Evolutionary conservation across 2,113 vertebrate genomes (phyloP), one percentile per base, ranked within the genome.

Genomic region (Raja brachyura): DNA sequence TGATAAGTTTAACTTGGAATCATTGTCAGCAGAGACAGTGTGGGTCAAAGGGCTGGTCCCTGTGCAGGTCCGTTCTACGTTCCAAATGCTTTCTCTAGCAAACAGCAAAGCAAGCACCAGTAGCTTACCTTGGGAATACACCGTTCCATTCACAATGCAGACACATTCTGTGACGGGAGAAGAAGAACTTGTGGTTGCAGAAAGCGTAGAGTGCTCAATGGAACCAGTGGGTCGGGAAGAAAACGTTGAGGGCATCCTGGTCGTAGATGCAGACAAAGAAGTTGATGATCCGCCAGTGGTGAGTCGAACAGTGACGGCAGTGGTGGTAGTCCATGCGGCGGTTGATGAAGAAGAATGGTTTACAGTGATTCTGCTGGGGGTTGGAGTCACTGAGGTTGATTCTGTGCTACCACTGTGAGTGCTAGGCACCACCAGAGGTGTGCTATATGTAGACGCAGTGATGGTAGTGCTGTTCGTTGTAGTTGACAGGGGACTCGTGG

Each of bases 81-180:
- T 14, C 61, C 13, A n/a, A 48, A 33, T 10, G 59, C 56, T n/a
- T 13, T 0, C 61, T 13, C 54, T 56, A 10, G 54, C 59, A 54
- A 85, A 85, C 20, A 10, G 54, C 59, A 54, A 85, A 85, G 6
- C 25, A 85, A 83, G 14, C 3, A 59, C 5, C 39, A 39, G 20
- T 39, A 90, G 10, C 22, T 90, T 90, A 90, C 88, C 88, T 90
- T 70, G 88, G 18, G 66, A 22, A 90, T 70, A 90, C n/a, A 70
- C 0, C 5, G 66, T 90, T 33, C 88, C 88, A 70, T 90, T 90
- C 33, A 90, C 31, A 22, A 39, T 39, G n/a, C 88, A 90, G 31
- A 70, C 68, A 70, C 88, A 90, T 70, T 73, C 31, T 3, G 33
- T 90, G 20, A 13, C 22, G 20, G 86, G 9, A 68, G 86, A 22